Conservation (phyloP, 2,797 vertebrate genomes). For the Amblyraja radiata region DNA sequence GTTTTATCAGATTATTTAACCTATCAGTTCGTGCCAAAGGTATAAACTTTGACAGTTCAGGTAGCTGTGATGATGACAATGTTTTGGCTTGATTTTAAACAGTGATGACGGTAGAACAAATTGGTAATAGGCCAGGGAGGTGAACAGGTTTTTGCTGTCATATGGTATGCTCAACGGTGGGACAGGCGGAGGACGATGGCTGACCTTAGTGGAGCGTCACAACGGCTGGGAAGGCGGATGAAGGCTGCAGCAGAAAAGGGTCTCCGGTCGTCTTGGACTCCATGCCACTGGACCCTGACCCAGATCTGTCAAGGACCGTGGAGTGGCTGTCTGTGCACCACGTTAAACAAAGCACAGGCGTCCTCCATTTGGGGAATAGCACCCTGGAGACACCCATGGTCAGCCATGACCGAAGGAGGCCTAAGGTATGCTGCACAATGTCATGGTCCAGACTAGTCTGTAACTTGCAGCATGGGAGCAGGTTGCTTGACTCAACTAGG, state of each 20-base stretch:
- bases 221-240: too few species aligned
- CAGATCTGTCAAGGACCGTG: too few species aligned
- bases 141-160: background rate
- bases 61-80: background rate
- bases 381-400: too few species aligned
- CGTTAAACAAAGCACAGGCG: too few species aligned
- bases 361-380: too few species aligned
- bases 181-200: too few species aligned
- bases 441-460: background rate
- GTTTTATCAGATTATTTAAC: background rate
- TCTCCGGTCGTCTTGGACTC: too few species aligned
- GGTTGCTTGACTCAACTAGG: background rate
- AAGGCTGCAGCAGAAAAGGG: too few species aligned
- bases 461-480: background rate
- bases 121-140: background rate
- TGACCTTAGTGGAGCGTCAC: too few species aligned
- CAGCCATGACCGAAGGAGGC: too few species aligned
- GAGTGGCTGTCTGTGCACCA: too few species aligned
- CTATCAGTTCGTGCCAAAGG: background rate
- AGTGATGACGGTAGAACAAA: background rate
- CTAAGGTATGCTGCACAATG: background rate
- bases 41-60: background rate
- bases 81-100: background rate
- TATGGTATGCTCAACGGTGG: background rate
- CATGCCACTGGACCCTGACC: too few species aligned